Evolutionary conservation across 1,140 invertebrate genomes (phyloP).

Genomic region (Diabrotica virgifera): DNA sequence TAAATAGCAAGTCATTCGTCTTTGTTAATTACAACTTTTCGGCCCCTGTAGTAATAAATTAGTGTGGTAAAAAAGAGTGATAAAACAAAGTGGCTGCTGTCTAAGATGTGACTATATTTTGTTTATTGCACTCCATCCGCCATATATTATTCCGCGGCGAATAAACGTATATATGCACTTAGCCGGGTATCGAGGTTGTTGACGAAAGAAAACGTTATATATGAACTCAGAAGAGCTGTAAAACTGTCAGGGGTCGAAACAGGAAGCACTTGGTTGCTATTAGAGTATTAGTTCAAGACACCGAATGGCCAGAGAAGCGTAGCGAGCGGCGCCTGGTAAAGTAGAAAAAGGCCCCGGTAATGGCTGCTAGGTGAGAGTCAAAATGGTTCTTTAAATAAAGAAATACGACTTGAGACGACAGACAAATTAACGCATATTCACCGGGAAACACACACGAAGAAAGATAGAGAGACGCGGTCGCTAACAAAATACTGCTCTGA

Average conservation of each 20-base stretch:
- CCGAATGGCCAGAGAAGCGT: slow-evolving; percentile 37
- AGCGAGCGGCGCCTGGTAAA: slow-evolving; percentile 28
- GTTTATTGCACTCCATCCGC: neutral
- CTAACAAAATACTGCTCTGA: slow-evolving; percentile 36
- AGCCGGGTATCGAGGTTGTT: slow-evolving; percentile 26
- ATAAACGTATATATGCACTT: slow-evolving; percentile 30
- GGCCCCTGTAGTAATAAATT: too few relatives aligned
- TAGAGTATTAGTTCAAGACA: slow-evolving; percentile 33
- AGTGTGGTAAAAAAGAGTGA: neutral
- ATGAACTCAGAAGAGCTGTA: slow-evolving; percentile 36
- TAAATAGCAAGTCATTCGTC: too few relatives aligned
- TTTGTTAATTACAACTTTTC: too few relatives aligned
- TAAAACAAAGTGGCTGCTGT: neutral
- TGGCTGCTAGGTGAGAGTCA: slow-evolving; percentile 43
- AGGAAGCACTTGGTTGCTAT: slow-evolving; percentile 36
- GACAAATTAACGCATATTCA: slow-evolving; percentile 39
- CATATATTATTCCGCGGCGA: slow-evolving; percentile 4
- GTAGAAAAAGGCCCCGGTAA: slow-evolving; percentile 33
- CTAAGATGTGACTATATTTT: neutral
- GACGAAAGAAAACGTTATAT: slow-evolving; percentile 43
- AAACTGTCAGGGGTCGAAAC: slow-evolving; percentile 42
- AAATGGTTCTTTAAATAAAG: slow-evolving; percentile 43
- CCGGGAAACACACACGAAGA: slow-evolving; percentile 15
- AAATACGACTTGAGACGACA: slow-evolving; percentile 41
- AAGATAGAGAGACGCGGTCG: slow-evolving; percentile 27